phyloP scores from a whole-genome alignment of 2,888 invertebrate species.

The Amiota communis region DNA sequence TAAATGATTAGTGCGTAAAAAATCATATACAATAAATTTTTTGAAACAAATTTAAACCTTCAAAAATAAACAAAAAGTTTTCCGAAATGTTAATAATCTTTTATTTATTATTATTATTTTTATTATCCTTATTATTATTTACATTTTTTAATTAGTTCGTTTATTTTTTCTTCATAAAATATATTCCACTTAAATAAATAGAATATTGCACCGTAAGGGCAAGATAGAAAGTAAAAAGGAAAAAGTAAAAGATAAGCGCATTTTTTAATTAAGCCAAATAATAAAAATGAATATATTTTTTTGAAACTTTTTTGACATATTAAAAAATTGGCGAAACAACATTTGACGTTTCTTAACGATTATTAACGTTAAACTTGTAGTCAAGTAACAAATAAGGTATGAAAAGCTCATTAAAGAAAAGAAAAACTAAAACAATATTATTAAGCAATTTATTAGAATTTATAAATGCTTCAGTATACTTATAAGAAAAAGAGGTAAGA shows the following conservation, averaged over 20 bases:
- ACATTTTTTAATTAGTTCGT: slow-evolving; percentile 42
- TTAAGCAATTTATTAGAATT: slow-evolving; percentile 23
- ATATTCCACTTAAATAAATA: neutral
- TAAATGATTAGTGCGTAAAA: slow-evolving; percentile 58
- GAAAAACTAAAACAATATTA: slow-evolving; percentile 3
- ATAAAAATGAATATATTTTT: slow-evolving; percentile 68
- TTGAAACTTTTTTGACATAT: slow-evolving; percentile 69
- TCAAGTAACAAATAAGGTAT: slow-evolving; percentile 35
- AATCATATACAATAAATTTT: too few species aligned
- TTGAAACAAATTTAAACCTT: slow-evolving; percentile 15
- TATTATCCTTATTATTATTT: slow-evolving; percentile 47
- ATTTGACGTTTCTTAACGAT: slow-evolving; percentile 20
- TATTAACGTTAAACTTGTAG: slow-evolving; percentile 37
- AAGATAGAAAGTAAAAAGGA: slow-evolving; percentile 44
- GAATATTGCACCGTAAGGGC: slow-evolving; percentile 8
- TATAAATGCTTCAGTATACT: slow-evolving; percentile 6
- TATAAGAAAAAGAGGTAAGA: slow-evolving; percentile 34
- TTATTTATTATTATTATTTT: slow-evolving; percentile 33
- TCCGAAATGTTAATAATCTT: slow-evolving; percentile 37
- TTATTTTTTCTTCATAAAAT: too few species aligned
- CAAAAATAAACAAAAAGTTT: slow-evolving; percentile 35
- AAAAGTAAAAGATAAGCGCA: slow-evolving; percentile 33
- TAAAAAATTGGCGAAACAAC: slow-evolving; percentile 39
- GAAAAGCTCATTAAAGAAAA: slow-evolving; percentile 48
- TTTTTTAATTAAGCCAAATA: slow-evolving; percentile 66